A percentile compares a stretch with the other conserved stretches of the same genome.
Conservation (phyloP, 2,888 invertebrate genomes). For the Phortica magna region DNA sequence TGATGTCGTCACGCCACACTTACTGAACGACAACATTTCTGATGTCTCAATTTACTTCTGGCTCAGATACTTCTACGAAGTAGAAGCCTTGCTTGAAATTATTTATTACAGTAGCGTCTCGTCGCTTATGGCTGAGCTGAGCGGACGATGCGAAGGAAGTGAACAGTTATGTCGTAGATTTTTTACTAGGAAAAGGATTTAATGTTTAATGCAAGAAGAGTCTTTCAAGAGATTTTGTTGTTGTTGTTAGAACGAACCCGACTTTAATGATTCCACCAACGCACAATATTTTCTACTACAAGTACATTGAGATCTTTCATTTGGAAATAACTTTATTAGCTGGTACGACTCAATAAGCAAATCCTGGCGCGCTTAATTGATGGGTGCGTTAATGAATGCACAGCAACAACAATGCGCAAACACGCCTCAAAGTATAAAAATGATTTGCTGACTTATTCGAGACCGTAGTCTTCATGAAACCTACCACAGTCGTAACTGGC, state of each 20-base stretch:
- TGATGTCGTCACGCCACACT: conserved; percentile 28
- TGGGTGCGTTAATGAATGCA: conserved; percentile 57
- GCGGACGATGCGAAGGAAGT: neutral
- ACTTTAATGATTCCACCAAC: neutral
- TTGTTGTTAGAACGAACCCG: neutral
- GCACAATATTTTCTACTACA: neutral
- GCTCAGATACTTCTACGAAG: conserved; percentile 1
- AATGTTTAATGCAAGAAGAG: conserved; percentile 12
- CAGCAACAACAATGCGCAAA: conserved; percentile 23
- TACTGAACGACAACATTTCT: conserved; percentile 25
- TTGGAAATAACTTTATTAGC: too few species aligned
- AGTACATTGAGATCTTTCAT: too few species aligned
- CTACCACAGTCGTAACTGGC: conserved; percentile 51
- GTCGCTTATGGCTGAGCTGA: neutral
- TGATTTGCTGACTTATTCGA: neutral
- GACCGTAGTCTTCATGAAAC: conserved; percentile 10
- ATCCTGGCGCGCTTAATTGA: conserved; percentile 55
- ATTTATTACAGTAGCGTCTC: conserved; percentile 34
- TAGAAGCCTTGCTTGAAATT: neutral
- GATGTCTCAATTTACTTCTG: conserved; percentile 36
- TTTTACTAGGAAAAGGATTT: conserved; percentile 32
- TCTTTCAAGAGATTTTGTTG: neutral
- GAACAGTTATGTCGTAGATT: conserved; percentile 5
- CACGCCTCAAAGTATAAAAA: conserved; percentile 1
- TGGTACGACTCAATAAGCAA: neutral